Evolutionary conservation across 1,140 invertebrate species (phyloP).

Genomic region (Rhagoletis pomonella): DNA sequence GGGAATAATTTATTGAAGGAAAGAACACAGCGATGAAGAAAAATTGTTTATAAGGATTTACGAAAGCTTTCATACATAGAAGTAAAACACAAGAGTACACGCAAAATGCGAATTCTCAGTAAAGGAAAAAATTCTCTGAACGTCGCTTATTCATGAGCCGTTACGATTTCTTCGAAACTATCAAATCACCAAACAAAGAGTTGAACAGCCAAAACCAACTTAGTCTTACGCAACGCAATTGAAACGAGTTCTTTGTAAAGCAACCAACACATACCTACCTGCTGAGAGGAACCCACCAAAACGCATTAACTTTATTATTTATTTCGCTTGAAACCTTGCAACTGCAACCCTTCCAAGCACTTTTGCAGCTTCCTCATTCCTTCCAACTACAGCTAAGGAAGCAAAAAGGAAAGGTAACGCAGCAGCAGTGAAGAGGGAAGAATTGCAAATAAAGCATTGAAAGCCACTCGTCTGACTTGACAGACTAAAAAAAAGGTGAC

Average conservation of each 20-base stretch:
- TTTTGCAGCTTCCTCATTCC: slow-evolving; percentile 3
- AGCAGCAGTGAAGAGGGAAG: background rate
- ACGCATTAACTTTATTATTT: slow-evolving; percentile 21
- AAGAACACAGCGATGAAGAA: no score
- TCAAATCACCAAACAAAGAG: background rate
- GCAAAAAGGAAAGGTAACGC: background rate
- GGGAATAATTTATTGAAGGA: no score
- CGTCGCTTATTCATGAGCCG: no score
- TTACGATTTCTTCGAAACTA: background rate
- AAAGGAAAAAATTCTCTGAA: no score
- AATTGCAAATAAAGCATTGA: slow-evolving; percentile 19
- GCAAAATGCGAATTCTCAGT: no score
- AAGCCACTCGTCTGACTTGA: background rate
- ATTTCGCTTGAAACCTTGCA: slow-evolving; percentile 12
- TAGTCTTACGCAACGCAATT: background rate
- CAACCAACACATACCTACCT: background rate
- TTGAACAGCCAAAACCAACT: background rate
- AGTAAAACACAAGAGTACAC: no score
- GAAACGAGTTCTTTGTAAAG: background rate
- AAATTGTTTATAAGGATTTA: no score
- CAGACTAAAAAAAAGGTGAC: background rate
- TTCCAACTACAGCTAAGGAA: background rate
- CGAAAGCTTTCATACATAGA: no score
- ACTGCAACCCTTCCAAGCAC: slow-evolving; percentile 11
- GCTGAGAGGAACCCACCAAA: background rate